Percentiles rank a stretch among this genome's conserved stretches.
Evolutionary conservation across 1,140 invertebrate genomes (phyloP).

Genomic region (Adelges cooleyi): DNA sequence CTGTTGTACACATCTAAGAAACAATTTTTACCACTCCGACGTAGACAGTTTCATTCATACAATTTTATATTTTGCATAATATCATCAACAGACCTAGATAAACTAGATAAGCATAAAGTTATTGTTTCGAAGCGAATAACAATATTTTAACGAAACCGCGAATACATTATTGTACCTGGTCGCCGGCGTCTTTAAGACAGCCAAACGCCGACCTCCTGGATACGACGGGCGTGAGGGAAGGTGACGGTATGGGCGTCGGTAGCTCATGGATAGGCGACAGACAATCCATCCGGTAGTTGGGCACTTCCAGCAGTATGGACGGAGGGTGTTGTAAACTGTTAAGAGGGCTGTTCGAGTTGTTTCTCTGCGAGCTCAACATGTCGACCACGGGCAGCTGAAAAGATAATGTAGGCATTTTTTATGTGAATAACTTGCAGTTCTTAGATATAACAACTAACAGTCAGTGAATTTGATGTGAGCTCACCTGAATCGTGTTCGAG

Average conservation of each 20-base stretch:
- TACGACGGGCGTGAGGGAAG: slow-evolving; percentile 54
- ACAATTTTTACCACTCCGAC: too few species aligned
- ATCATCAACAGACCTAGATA: too few species aligned
- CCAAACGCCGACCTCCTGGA: slow-evolving; percentile 28
- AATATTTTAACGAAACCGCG: too few species aligned
- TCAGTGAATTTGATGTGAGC: neutral
- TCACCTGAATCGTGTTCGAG: slow-evolving; percentile 33
- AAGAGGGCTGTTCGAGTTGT: slow-evolving; percentile 37
- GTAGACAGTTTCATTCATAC: too few species aligned
- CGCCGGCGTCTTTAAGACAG: neutral
- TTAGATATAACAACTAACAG: too few species aligned
- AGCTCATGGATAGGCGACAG: slow-evolving; percentile 60
- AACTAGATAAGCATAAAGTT: too few species aligned
- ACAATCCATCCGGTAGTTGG: slow-evolving; percentile 59
- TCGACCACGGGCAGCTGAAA: slow-evolving; percentile 56
- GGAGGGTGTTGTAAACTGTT: slow-evolving; percentile 51
- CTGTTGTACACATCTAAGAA: too few species aligned
- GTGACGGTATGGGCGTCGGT: slow-evolving; percentile 53
- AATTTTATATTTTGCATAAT: too few species aligned
- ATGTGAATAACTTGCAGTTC: neutral
- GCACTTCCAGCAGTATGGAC: slow-evolving; percentile 58
- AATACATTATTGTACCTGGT: slow-evolving; percentile 31
- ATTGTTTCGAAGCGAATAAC: too few species aligned
- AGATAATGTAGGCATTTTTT: neutral
- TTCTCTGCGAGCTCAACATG: slow-evolving; percentile 49